Percentiles rank a stretch among this genome's conserved stretches.
Evolutionary conservation across 1,140 invertebrate genomes (phyloP).

Genomic region (Drosophila athabasca): DNA sequence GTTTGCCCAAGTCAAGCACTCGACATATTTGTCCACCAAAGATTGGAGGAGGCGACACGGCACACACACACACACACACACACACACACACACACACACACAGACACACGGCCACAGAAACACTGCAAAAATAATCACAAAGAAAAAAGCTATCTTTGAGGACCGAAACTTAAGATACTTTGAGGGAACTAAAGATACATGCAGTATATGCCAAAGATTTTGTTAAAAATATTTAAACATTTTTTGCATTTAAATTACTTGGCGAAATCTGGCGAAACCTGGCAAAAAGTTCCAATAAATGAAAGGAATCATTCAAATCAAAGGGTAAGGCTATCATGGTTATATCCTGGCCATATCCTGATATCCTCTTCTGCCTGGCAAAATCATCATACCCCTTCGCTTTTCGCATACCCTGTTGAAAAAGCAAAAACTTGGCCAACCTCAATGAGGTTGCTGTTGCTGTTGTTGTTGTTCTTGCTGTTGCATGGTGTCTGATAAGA

Average conservation of each 20-base stretch:
- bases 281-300: too few relatives aligned
- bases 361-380: too few relatives aligned
- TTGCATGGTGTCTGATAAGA: constrained; percentile 38
- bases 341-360: too few relatives aligned
- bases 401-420: too few relatives aligned
- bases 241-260: too few relatives aligned
- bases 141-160: background rate
- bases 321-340: too few relatives aligned
- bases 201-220: too few relatives aligned
- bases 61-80: background rate
- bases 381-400: too few relatives aligned
- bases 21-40: constrained; percentile 51
- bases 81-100: constrained; percentile 4
- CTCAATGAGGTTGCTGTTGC: constrained; percentile 36
- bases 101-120: constrained; percentile 8
- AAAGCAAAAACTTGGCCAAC: constrained; percentile 51
- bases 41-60: constrained; percentile 24
- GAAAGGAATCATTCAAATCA: too few relatives aligned
- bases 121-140: constrained; percentile 45
- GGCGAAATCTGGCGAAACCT: too few relatives aligned
- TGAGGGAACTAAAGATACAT: too few relatives aligned
- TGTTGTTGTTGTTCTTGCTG: background rate
- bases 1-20: constrained; percentile 67
- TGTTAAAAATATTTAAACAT: too few relatives aligned
- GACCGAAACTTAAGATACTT: background rate